A percentile compares a stretch with the other conserved stretches of the same genome.
Conservation (phyloP, 35 echinoderm and acorn worm genomes). For the Lytechinus variegatus region DNA sequence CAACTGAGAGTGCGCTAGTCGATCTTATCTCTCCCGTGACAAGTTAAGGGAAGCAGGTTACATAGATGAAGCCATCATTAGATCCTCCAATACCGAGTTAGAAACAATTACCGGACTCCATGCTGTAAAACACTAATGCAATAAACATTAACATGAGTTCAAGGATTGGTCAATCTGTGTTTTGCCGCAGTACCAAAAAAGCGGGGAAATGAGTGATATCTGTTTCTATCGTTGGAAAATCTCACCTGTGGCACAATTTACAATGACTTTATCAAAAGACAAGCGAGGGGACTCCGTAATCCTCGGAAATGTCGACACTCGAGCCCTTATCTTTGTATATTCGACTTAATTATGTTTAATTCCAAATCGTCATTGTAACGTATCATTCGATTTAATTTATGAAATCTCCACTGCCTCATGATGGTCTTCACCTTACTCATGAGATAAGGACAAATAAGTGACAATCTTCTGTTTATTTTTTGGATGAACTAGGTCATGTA, state of each 20-base stretch:
- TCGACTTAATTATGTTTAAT: no score
- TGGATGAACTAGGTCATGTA: no score
- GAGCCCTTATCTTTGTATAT: no score
- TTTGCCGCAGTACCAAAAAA: neutral
- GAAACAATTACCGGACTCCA: neutral
- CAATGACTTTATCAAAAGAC: no score
- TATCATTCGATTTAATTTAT: no score
- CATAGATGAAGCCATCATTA: neutral
- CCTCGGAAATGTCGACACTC: no score
- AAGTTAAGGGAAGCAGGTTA: slow-evolving; percentile 3
- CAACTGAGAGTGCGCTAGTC: neutral
- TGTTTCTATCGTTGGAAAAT: neutral
- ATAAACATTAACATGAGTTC: slow-evolving; percentile 4
- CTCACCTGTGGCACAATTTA: neutral
- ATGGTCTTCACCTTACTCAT: no score
- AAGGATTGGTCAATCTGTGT: neutral
- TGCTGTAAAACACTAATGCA: slow-evolving; percentile 3
- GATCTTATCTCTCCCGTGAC: neutral
- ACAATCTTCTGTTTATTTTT: no score
- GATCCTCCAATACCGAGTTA: neutral
- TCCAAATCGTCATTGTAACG: no score
- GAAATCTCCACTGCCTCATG: no score
- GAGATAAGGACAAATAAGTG: no score
- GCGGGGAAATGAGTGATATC: neutral
- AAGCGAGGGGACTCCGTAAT: no score